Evolutionary conservation across 2,888 invertebrate genomes (phyloP), one percentile per base, ranked within the genome.

Genomic region (Germaria angustata): DNA sequence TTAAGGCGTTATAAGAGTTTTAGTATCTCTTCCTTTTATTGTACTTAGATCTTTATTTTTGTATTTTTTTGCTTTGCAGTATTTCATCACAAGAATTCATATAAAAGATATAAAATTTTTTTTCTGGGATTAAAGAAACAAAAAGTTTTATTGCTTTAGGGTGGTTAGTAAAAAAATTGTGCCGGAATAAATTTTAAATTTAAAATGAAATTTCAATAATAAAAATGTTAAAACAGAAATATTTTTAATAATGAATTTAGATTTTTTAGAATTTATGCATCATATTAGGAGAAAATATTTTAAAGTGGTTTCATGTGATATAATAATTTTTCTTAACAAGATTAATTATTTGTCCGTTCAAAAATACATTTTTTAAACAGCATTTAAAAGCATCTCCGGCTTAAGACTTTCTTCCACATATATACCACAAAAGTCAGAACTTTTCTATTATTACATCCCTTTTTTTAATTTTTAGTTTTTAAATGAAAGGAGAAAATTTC

Each of bases 1-100:
- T 69, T 39, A 44, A 76, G 68, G 59, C 59, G 59, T 77, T 77
- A 17, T 34, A 63, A 73, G 63, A 65, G 53, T 65, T 68, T 24
- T 61, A 46, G 46, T 49, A 65, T 36, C 20, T 61, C 15, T 34
- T 41, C 2, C 63, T 63, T 17, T 24, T 34, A 11, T 41, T 59
- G 9, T n/a, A 32, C 61, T 13, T 6, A 34, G 22, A 63, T 22
- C 15, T 69, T 59, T 4, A 20, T 41, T 36, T 51, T 39, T 20
- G 0, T 53, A 3, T 51, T 28, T 6, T 68, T 28, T 6, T 68
- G 32, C n/a, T 75, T 41, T 73, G n/a, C 9, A 15, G 22, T 13
- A 44, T 65, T 55, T 44, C 24, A 44, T 34, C 44, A 36, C 13
- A 34, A 36, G 17, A 36, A n/a, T 65, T 36, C 11, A 17, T 24